These are phyloP conservation scores for Egretta garzetta DNA, from an alignment of 2,113 vertebrate genomes.

Conservation along the genomic window DNA sequence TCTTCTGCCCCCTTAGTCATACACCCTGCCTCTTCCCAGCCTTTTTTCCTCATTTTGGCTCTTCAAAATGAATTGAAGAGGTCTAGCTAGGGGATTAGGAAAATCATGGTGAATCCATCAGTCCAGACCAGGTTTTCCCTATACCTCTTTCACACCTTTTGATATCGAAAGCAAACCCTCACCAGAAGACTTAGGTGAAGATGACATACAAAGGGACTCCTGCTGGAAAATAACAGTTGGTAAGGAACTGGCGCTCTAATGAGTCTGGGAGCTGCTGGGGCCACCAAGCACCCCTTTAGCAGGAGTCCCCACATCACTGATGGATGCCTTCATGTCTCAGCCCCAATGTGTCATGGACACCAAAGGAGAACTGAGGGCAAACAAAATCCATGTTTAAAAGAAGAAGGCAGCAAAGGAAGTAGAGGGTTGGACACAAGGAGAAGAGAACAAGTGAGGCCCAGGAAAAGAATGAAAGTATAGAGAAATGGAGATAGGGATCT, in stretches of 20 bases:
- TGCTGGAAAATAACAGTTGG: not conserved
- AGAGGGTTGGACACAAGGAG: not conserved
- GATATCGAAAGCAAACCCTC: not conserved
- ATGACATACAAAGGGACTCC: not conserved
- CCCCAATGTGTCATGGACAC: not conserved
- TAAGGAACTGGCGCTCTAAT: not conserved
- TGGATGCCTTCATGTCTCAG: not conserved
- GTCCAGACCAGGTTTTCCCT: not conserved
- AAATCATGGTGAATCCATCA: not conserved
- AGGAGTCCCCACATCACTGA: not conserved
- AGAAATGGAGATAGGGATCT: not conserved
- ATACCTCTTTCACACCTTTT: not conserved
- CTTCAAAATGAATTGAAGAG: not conserved
- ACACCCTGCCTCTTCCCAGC: not conserved
- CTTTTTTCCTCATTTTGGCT: not conserved
- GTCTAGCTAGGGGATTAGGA: not conserved
- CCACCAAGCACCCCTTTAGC: not conserved
- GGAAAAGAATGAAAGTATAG: not conserved
- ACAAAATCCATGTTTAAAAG: not conserved
- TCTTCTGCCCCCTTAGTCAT: not conserved
- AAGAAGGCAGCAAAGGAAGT: not conserved
- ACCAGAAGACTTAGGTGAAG: not conserved
- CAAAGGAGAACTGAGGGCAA: not conserved
- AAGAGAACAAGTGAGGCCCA: not conserved
- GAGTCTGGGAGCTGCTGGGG: not conserved